Percentiles rank a stretch among this genome's conserved stretches.
Evolutionary conservation across 2,888 invertebrate species (phyloP).

Genomic region (Dryadula phaetusa): DNA sequence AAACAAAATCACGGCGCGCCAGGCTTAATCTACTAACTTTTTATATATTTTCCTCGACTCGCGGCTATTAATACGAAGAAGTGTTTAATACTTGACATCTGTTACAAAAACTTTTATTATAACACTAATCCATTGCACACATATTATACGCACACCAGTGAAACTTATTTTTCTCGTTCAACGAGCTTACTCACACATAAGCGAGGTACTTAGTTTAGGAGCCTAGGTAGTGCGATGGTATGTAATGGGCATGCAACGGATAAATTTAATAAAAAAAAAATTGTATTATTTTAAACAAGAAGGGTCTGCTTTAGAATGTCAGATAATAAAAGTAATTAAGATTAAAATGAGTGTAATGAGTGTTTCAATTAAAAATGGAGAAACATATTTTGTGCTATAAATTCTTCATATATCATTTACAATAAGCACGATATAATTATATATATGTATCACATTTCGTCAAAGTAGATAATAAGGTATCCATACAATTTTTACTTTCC

Average conservation of each 20-base stretch:
- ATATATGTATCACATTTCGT: too few relatives aligned
- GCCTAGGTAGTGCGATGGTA: constrained; percentile 65
- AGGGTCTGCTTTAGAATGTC: too few relatives aligned
- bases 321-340: too few relatives aligned
- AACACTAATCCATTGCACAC: constrained; percentile 83
- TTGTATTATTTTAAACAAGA: too few relatives aligned
- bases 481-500: neutral
- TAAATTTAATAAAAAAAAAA: constrained; percentile 12
- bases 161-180: constrained; percentile 54
- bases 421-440: too few relatives aligned
- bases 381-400: too few relatives aligned
- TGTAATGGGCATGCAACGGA: constrained; percentile 50
- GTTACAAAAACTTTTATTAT: constrained; percentile 85
- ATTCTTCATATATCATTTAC: too few relatives aligned
- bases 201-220: constrained; percentile 76
- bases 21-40: constrained; percentile 78
- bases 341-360: too few relatives aligned
- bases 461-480: neutral
- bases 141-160: constrained; percentile 54
- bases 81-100: constrained; percentile 85
- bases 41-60: constrained; percentile 79
- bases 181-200: constrained; percentile 63
- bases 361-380: too few relatives aligned
- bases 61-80: constrained; percentile 78
- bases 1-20: constrained; percentile 59